phyloP scores from a whole-genome alignment of 1,140 invertebrate genomes.

The Oryctes rhinoceros region DNA sequence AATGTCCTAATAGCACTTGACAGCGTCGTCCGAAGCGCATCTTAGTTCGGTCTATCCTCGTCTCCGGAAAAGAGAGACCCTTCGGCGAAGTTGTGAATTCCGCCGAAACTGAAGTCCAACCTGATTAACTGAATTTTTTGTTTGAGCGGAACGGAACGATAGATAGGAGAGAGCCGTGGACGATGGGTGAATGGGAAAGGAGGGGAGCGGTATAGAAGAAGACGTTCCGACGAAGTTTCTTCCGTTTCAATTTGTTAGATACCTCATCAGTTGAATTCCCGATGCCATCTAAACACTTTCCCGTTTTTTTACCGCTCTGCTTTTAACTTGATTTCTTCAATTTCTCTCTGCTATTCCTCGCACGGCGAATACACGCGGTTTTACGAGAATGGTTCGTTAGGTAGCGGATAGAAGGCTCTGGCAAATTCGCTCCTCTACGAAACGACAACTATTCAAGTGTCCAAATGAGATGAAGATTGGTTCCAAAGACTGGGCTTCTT shows the following conservation, averaged over 20 bases:
- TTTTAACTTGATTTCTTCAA: conserved; percentile 11
- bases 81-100: neutral
- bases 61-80: no score
- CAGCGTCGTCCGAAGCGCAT: no score
- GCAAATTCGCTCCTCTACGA: no score
- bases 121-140: conserved; percentile 7
- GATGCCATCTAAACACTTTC: conserved; percentile 21
- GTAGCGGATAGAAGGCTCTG: no score
- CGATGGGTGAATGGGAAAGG: neutral
- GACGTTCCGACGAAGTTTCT: neutral
- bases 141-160: neutral
- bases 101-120: neutral
- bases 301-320: neutral
- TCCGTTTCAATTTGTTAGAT: conserved; percentile 19
- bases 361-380: no score
- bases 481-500: no score
- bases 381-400: no score
- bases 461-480: no score
- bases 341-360: neutral
- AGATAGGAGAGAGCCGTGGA: neutral
- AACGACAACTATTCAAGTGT: no score
- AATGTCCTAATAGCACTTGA: no score
- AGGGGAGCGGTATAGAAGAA: neutral
- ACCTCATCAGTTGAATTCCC: conserved; percentile 4
- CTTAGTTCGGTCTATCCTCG: no score